A percentile compares a stretch with the other conserved stretches of the same genome.
Conservation (phyloP, 2,888 invertebrate genomes). For the Drosophila borborema region DNA sequence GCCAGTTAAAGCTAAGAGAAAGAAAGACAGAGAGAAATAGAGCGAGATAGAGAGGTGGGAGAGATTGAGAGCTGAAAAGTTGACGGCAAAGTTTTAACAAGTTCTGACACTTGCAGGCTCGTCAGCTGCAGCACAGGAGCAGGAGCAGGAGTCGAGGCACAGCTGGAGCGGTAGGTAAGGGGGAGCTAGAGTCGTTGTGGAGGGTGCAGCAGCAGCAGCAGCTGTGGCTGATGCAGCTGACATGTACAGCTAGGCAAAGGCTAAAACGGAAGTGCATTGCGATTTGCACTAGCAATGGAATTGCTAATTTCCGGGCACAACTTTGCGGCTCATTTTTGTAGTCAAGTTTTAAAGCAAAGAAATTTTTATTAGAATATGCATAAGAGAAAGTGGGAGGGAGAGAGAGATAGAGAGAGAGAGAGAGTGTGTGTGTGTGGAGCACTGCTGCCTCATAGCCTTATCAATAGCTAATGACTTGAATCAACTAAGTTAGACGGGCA, state of each 20-base stretch:
- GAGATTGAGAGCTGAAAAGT: constrained; percentile 42
- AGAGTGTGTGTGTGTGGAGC: background rate
- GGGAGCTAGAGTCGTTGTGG: background rate
- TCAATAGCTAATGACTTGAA: constrained; percentile 59
- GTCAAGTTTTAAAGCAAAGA: constrained; percentile 29
- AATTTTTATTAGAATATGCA: constrained; percentile 41
- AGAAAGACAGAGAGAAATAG: background rate
- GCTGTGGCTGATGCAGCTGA: constrained; percentile 43
- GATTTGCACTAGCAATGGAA: constrained; percentile 68
- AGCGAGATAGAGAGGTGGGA: background rate
- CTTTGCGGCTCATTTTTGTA: constrained; percentile 67
- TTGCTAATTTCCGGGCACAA: constrained; percentile 80
- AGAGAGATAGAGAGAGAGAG: background rate
- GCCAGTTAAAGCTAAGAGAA: constrained; percentile 1
- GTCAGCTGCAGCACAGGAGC: constrained; percentile 4
- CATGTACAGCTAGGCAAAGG: constrained; percentile 39
- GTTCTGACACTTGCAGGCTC: constrained; percentile 78
- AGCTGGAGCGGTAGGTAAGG: background rate
- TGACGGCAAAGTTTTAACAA: constrained; percentile 81
- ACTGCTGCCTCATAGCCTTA: constrained; percentile 27
- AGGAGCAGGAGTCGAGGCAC: background rate
- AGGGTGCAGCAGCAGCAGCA: constrained; percentile 7
- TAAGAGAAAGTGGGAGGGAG: background rate
- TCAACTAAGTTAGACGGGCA: constrained; percentile 31
- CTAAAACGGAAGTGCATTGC: constrained; percentile 71